Percentiles rank a stretch among this genome's conserved stretches.
phyloP scores from a whole-genome alignment of 2,797 vertebrate species.

The Pteronotus mesoamericanus region DNA sequence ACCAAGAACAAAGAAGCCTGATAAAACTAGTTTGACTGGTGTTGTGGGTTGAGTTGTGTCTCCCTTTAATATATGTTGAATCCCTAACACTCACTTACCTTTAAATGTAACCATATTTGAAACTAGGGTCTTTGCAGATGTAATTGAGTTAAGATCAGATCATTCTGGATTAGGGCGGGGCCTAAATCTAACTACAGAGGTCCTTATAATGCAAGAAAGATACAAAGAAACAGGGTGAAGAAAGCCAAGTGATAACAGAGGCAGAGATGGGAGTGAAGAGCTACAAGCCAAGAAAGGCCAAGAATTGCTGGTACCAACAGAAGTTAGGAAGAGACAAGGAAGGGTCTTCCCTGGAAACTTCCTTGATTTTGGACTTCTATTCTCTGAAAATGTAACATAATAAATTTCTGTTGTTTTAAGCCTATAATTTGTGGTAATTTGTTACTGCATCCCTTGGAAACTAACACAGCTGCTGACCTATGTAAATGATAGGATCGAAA shows the following conservation, averaged over 20 bases:
- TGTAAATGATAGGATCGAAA: neutral
- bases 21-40: neutral
- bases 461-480: neutral
- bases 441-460: neutral
- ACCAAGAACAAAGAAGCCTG: neutral
- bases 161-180: neutral
- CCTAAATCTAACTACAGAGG: neutral
- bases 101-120: neutral
- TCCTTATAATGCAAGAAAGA: neutral
- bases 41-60: neutral
- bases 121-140: neutral
- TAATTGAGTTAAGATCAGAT: neutral
- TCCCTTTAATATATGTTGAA: neutral
- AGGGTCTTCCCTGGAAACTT: neutral
- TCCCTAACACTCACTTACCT: too few relatives aligned
- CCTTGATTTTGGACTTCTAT: neutral
- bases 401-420: neutral
- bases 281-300: neutral
- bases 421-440: neutral
- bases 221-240: neutral
- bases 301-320: neutral
- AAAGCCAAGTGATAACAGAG: neutral
- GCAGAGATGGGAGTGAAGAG: neutral
- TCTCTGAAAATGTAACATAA: neutral
- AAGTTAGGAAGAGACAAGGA: neutral